Percentiles rank a stretch among this genome's conserved stretches.
These are phyloP conservation scores for Exephanes ischioxanthus DNA, from an alignment of 2,888 invertebrate genomes.

Conservation along the genomic window DNA sequence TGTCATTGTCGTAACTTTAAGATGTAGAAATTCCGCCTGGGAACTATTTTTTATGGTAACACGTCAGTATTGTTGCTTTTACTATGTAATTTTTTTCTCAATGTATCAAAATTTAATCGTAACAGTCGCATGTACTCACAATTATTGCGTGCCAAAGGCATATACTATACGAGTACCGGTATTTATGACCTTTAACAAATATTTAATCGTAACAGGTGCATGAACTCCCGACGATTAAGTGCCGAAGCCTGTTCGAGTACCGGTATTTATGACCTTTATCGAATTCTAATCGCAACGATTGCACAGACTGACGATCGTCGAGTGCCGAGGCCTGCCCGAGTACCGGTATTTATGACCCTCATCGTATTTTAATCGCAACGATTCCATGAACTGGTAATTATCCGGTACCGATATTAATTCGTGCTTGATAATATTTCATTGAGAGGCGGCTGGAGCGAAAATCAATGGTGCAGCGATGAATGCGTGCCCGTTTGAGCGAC, in stretches of 20 bases:
- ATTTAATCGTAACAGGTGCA: background rate
- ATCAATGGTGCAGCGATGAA: background rate
- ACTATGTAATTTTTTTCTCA: no score
- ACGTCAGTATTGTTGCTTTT: no score
- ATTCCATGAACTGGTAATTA: background rate
- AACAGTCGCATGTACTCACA: background rate
- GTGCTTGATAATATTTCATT: background rate
- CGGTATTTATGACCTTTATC: constrained; percentile 1
- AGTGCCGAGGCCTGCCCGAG: background rate
- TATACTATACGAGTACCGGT: background rate
- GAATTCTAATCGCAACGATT: background rate
- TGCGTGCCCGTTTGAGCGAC: constrained; percentile 5
- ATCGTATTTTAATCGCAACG: background rate
- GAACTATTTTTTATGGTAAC: no score
- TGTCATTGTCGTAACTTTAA: no score
- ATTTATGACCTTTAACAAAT: background rate
- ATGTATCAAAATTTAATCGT: background rate
- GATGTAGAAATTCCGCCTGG: no score
- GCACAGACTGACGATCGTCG: background rate
- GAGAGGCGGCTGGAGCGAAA: background rate
- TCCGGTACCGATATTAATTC: background rate
- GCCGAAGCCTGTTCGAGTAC: background rate
- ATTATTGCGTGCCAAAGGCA: background rate
- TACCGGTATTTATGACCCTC: background rate
- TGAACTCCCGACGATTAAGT: background rate